Base-by-base conservation (phyloP, 2,113 vertebrate species). In the Amblyornis subalaris region DNA sequence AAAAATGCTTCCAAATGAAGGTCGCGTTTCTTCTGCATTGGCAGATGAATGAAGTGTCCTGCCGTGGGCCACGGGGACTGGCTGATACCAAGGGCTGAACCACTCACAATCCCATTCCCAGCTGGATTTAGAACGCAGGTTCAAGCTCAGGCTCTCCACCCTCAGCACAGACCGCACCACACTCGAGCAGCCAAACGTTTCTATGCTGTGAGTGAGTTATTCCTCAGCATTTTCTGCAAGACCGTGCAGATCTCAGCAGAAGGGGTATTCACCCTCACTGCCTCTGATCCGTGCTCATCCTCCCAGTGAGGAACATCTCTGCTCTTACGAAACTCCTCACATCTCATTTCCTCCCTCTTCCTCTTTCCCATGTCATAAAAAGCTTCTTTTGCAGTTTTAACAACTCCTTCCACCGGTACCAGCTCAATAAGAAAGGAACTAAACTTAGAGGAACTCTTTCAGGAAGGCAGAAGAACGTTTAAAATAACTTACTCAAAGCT, bases 1-100 rank as follows among this genome's bases (percentile, higher is more conserved):
- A 12, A 26, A 31, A 48, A 40, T 1, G 7, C 15, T 54, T 26
- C 48, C 24, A 45, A 36, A 45, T 1, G 8, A 60, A 65, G 60
- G 18, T 33, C 0, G 0, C 2, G 9, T 50, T 70, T 42, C 17
- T 47, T 3, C 36, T 35, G 25, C 44, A 1, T 0, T 1, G n/a
- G 26, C 7, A 17, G 72, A 47, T 14, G 36, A 38, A 47, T 14
- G 36, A 38, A 38, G 54, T 4, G 10, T 10, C 53, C 5, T 7
- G 2, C 24, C 0, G 1, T 7, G 69, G 42, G 16, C 20, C 5
- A 3, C 1, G 12, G 23, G 64, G 20, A 45, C 25, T 14, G 44
- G 67, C 15, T 22, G 67, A 38, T 8, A n/a, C 12, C n/a, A 31
- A 40, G 29, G 28, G 15, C 21, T 45, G 54, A 75, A 10, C 21